phyloP scores from a whole-genome alignment of 2,113 vertebrate genomes.

The Zosterops lateralis region DNA sequence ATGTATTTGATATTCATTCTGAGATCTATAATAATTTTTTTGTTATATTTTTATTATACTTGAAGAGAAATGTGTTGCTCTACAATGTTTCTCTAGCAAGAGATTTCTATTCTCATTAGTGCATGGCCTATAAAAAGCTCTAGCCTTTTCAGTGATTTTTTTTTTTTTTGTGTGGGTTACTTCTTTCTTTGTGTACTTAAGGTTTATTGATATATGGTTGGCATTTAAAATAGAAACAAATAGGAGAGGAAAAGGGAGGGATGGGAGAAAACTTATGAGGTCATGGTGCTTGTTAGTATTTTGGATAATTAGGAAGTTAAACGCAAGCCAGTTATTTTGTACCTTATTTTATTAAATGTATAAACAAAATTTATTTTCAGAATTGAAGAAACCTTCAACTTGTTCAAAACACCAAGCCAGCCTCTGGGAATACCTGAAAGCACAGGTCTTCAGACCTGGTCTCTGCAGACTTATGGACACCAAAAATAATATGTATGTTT shows the following conservation, averaged over 20 bases:
- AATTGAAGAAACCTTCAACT: constrained; percentile 84
- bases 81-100: neutral
- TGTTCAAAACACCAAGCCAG: constrained; percentile 77
- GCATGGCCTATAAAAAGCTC: neutral
- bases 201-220: neutral
- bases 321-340: neutral
- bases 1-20: neutral
- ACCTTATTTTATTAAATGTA: neutral
- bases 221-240: neutral
- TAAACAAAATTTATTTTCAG: constrained; percentile 64
- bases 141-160: neutral
- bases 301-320: neutral
- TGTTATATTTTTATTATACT: neutral
- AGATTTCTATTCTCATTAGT: neutral
- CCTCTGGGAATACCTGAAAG: constrained; percentile 32
- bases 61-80: neutral
- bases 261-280: neutral
- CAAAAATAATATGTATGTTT: constrained; percentile 35
- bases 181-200: neutral
- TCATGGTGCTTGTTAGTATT: neutral
- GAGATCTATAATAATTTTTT: neutral
- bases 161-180: neutral
- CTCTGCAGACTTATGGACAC: neutral
- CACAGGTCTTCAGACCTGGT: neutral
- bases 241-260: neutral